Conservation (phyloP, 2,113 vertebrate species). For the Urocitellus parryii region DNA sequence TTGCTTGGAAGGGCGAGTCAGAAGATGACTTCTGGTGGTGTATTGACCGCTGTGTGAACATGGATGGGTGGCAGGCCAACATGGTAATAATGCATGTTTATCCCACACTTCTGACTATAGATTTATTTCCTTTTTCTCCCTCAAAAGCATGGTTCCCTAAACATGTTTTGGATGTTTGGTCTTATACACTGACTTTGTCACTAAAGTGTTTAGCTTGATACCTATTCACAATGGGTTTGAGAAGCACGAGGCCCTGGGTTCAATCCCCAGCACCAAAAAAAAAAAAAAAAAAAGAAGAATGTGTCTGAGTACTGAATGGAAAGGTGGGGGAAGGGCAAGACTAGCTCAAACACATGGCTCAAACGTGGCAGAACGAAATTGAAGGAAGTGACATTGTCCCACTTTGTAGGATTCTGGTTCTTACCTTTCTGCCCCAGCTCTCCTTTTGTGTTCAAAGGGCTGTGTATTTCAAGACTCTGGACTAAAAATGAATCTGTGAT, state of each 20-base stretch:
- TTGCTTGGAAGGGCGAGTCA: constrained; percentile 99
- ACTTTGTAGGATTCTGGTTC: constrained; percentile 54
- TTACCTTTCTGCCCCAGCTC: constrained; percentile 57
- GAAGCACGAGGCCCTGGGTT: constrained; percentile 20
- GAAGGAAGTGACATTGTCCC: constrained; percentile 27
- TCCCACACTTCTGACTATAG: neutral
- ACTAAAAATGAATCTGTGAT: constrained; percentile 51
- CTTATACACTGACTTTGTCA: constrained; percentile 56
- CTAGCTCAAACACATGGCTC: constrained; percentile 43
- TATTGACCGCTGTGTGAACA: constrained; percentile 97
- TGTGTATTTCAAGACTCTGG: neutral
- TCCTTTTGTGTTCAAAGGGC: constrained; percentile 44
- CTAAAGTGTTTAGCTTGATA: constrained; percentile 50
- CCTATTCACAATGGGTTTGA: constrained; percentile 52
- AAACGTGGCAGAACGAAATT: neutral
- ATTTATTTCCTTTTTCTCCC: constrained; percentile 70
- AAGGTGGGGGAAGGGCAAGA: constrained; percentile 71
- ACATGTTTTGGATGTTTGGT: constrained; percentile 67
- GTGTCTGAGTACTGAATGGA: constrained; percentile 57
- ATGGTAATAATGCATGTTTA: constrained; percentile 90
- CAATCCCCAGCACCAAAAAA: constrained; percentile 14
- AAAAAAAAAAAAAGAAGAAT: neutral
- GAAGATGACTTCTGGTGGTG: constrained; percentile 99
- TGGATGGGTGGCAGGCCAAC: constrained; percentile 97
- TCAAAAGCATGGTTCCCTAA: constrained; percentile 75